A percentile compares a stretch with the other conserved stretches of the same genome.
Evolutionary conservation across 2,888 invertebrate species (phyloP).

Genomic region (Xylota segnis): DNA sequence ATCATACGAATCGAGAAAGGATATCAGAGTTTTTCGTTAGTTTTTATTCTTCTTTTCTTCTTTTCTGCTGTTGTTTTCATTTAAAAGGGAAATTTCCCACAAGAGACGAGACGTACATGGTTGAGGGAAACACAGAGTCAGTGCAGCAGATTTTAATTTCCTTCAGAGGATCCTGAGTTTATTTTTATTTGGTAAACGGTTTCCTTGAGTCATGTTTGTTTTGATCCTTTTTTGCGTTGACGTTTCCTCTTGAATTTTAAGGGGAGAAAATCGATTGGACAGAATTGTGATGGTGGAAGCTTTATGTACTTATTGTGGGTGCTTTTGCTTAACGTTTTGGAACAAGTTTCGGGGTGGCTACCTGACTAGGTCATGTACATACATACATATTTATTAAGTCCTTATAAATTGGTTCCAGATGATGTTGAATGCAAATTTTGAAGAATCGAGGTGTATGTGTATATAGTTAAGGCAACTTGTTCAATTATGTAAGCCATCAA

Average conservation of each 20-base stretch:
- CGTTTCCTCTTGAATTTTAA: background rate
- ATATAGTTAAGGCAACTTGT: too few species aligned
- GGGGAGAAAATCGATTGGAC: constrained; percentile 41
- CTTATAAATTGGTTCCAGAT: constrained; percentile 6
- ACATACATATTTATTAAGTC: too few species aligned
- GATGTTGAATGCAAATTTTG: background rate
- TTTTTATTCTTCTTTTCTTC: constrained; percentile 3
- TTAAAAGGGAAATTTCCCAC: background rate
- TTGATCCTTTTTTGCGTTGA: background rate
- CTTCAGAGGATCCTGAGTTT: constrained; percentile 34
- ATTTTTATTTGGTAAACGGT: background rate
- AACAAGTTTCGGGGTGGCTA: too few species aligned
- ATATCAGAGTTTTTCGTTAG: constrained; percentile 33
- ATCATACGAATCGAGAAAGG: constrained; percentile 70
- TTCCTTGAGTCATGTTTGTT: constrained; percentile 24
- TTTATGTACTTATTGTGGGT: constrained; percentile 29
- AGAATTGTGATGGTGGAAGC: constrained; percentile 15
- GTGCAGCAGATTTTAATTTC: constrained; percentile 69
- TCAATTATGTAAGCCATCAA: too few species aligned
- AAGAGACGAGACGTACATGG: constrained; percentile 1
- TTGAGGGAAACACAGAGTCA: background rate
- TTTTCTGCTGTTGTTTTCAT: constrained; percentile 17
- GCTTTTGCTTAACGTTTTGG: too few species aligned
- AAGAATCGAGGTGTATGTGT: too few species aligned
- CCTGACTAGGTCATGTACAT: too few species aligned